Conservation (phyloP, 1,140 invertebrate genomes). For the Hormaphis cornu region DNA sequence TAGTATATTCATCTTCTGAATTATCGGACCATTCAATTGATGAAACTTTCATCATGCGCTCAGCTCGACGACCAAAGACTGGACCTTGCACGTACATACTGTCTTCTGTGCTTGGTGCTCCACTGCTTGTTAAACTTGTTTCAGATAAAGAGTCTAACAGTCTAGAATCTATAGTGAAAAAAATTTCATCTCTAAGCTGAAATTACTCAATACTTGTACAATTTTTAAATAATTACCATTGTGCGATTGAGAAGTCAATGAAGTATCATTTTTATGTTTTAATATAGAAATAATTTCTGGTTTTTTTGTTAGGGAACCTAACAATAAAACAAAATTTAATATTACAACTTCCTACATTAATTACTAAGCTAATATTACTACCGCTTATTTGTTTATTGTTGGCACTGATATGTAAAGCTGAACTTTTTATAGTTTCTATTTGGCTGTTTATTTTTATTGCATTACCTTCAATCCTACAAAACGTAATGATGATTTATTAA, state of each 20-base stretch:
- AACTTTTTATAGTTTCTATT: constrained; percentile 4
- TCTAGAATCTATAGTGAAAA: neutral
- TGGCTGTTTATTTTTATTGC: neutral
- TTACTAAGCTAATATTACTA: neutral
- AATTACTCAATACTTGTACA: neutral
- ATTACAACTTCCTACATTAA: neutral
- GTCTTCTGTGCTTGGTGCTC: constrained; percentile 15
- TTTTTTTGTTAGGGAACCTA: constrained; percentile 5
- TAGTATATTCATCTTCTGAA: constrained; percentile 10
- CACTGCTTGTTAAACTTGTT: constrained; percentile 29
- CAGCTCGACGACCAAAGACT: constrained; percentile 12
- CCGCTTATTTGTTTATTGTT: neutral
- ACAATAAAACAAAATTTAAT: neutral
- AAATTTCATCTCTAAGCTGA: neutral
- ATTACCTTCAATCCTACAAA: constrained; percentile 21
- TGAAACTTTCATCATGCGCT: constrained; percentile 27
- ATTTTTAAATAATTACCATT: neutral
- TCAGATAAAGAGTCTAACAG: constrained; percentile 9
- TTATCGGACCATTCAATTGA: constrained; percentile 23
- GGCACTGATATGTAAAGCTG: neutral
- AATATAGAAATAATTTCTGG: constrained; percentile 28
- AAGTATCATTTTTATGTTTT: constrained; percentile 21
- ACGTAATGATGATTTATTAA: neutral
- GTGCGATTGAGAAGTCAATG: neutral
- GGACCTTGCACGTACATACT: constrained; percentile 7